phyloP scores from a whole-genome alignment of 2,113 vertebrate species.

The Dipodomys stephensi region DNA sequence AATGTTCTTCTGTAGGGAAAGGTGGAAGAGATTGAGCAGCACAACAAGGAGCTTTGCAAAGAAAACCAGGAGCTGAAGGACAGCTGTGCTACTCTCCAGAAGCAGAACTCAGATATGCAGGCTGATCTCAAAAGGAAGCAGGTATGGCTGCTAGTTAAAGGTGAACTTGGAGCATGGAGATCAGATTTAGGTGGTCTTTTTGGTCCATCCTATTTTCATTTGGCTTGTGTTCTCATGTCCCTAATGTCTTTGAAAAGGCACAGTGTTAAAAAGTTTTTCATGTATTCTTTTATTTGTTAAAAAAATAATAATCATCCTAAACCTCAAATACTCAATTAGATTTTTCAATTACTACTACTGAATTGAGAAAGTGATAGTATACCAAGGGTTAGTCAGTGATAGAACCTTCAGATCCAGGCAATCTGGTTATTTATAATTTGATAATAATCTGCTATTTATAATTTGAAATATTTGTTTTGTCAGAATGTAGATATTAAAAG shows the following conservation, averaged over 20 bases:
- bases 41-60: conserved; percentile 72
- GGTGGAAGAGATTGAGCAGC: conserved; percentile 83
- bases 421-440: not conserved
- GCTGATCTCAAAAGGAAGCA: conserved; percentile 73
- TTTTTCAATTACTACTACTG: no score
- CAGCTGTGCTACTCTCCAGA: conserved; percentile 71
- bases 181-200: not conserved
- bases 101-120: conserved; percentile 71
- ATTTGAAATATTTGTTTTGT: not conserved
- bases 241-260: not conserved
- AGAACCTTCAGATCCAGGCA: not conserved
- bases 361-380: not conserved
- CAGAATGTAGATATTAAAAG: not conserved
- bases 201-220: not conserved
- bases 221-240: not conserved
- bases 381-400: not conserved
- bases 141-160: conserved; percentile 48
- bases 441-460: not conserved
- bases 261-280: not conserved
- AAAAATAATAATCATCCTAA: not conserved
- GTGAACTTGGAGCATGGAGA: not conserved
- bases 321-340: not conserved
- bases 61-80: conserved; percentile 83
- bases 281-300: conserved; percentile 4
- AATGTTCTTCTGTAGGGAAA: conserved; percentile 75